Evolutionary conservation across 1,140 invertebrate genomes (phyloP).

Genomic region (Apis florea): DNA sequence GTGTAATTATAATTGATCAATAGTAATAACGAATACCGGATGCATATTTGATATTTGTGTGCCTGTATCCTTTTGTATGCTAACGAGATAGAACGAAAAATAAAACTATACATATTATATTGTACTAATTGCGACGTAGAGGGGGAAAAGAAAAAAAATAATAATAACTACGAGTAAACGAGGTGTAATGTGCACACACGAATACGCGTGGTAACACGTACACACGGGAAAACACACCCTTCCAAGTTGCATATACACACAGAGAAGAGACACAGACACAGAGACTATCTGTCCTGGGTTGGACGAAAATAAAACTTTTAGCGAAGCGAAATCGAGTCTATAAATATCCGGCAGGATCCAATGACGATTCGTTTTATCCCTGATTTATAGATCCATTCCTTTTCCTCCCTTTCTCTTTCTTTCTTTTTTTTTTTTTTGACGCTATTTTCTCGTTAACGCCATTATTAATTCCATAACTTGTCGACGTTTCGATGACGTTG

Average conservation of each 20-base stretch:
- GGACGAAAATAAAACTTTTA: constrained; percentile 79
- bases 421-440: background rate
- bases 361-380: constrained; percentile 2
- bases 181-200: constrained; percentile 71
- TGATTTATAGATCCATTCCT: background rate
- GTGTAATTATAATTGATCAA: constrained; percentile 73
- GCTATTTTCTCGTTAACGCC: too few relatives aligned
- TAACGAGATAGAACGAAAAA: constrained; percentile 72
- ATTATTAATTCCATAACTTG: background rate
- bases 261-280: background rate
- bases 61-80: constrained; percentile 80
- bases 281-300: constrained; percentile 67
- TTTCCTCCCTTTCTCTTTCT: background rate
- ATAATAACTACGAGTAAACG: constrained; percentile 69
- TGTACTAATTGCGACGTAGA: constrained; percentile 71
- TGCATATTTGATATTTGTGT: constrained; percentile 80
- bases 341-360: background rate
- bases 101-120: constrained; percentile 77
- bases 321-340: constrained; percentile 67
- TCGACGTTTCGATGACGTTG: background rate
- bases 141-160: constrained; percentile 1
- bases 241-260: constrained; percentile 35
- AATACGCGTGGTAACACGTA: background rate
- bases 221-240: constrained; percentile 39
- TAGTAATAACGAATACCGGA: constrained; percentile 74